Base-by-base conservation (phyloP, 2,888 invertebrate genomes). In the Yponomeuta malinellus region DNA sequence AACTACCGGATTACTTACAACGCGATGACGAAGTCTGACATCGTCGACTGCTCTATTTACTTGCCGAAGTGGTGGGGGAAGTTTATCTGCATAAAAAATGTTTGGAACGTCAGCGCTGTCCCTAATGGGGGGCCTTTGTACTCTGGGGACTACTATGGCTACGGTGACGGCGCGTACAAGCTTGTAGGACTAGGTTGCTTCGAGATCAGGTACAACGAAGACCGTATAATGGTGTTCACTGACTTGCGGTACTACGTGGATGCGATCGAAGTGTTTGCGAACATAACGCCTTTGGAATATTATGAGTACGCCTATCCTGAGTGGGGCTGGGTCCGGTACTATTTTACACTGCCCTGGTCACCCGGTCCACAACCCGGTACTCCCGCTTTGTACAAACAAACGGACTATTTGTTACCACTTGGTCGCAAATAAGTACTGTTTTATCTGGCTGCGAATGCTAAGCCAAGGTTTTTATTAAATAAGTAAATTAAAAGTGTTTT, bases 11-110 rank as follows among this genome's bases (percentile, higher is more conserved):
- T 87, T 33, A 78, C 78, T 70, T 80, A 74, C 71, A 64, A 71
- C 0, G 2, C 9, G 0, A 23, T 75, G 0, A 29, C 10, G n/a
- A 63, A 23, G 48, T 23, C 66, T 0, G 8, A 74, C 1, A 48
- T 79, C 0, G 77, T 78, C 0, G 84, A 86, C 71, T 87, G 87
- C 72, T 83, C 83, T 0, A 79, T 72, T 5, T 84, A 81, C 48
- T 63, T 87, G 0, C 86, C 86, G 0, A 87, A 87, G 72, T 83
- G 76, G 77, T 87, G 87, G 87, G 87, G 87, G 0, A 86, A 86
- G 73, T 87, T 87, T 70, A 82, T 87, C 29, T 87, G 87, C 70
- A 48, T 85, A 0, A 75, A 52, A n/a, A 87, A 87, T 72, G 2
- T 10, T 0, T 0, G 69, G 0, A 1, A 9, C 33, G 67, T 0